Evolutionary conservation across 2,888 invertebrate species (phyloP), one percentile per base, ranked within the genome.

Genomic region (Tridacna crocea): DNA sequence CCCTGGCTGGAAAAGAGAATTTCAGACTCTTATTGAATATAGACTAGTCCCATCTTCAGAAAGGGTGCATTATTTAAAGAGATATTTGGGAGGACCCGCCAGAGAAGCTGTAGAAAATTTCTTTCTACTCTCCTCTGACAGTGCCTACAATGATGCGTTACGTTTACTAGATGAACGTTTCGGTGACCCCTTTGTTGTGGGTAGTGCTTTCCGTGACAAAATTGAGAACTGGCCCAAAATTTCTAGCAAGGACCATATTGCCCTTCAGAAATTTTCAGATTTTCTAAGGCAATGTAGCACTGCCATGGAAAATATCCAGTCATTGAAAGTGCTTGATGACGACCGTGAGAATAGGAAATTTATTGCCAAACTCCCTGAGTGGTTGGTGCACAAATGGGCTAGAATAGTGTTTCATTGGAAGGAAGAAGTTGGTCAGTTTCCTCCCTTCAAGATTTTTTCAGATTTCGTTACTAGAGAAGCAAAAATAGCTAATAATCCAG

Each of bases 41-140:
- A 80, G 58, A 48, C 55, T 58, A 12, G 79, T 83, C 61, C 82
- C 82, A 19, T 26, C 75, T 11, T 10, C 26, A 26, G 85, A 85
- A 27, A 61, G 48, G 19, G 47, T 77, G 15, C 72, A 72, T 27
- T 77, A 77, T 24, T 36, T 77, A n/a, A 68, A 46, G 22, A 48
- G 58, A 22, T 77, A 77, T 47, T 15, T 77, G 10, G 22, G 51
- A 22, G 46, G 82, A 77, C 65, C 83, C 83, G 55, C 72, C 80
- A 26, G 84, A 83, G n/a, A 47, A 27, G 36, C 82, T 80, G 85
- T 83, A 79, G 8, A 75, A 79, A 55, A 76, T 83, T 61, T 11
- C 24, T 27, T 17, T 19, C 19, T 65, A 12, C 13, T 26, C 17
- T 17, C 27, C 26, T 27, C 27, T 27, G 26, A 11, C 11, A 26